Evolutionary conservation across 2,113 vertebrate genomes (phyloP).

Genomic region (Semnornis frantzii): DNA sequence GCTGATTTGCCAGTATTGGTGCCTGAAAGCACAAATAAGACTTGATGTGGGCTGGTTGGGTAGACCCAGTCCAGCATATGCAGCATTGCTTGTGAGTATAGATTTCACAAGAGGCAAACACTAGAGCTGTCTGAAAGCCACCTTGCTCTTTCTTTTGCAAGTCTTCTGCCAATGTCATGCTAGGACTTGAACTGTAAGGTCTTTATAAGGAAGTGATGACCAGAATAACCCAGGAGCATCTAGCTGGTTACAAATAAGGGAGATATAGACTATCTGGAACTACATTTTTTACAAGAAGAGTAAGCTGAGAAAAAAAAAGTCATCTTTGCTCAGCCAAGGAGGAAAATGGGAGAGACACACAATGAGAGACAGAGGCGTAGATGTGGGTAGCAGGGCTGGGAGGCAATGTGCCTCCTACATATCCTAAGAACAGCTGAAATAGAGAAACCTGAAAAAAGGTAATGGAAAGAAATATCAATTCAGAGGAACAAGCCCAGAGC

Average conservation of each 20-base stretch:
- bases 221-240: not conserved
- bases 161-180: not conserved
- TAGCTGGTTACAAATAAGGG: not conserved
- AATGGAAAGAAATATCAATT: not conserved
- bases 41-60: not conserved
- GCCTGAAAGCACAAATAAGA: not conserved
- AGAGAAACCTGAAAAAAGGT: not conserved
- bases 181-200: not conserved
- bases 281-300: not conserved
- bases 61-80: not conserved
- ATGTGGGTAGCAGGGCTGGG: not conserved
- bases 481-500: not conserved
- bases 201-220: not conserved
- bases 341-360: not conserved
- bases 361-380: not conserved
- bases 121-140: not conserved
- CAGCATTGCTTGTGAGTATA: not conserved
- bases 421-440: not conserved
- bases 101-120: not conserved
- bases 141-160: not conserved
- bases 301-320: not conserved
- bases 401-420: not conserved
- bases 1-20: not conserved
- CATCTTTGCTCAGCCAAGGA: not conserved
- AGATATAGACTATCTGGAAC: not conserved